phyloP scores from a whole-genome alignment of 1,140 invertebrate species.

The Odontomachus brunneus region DNA sequence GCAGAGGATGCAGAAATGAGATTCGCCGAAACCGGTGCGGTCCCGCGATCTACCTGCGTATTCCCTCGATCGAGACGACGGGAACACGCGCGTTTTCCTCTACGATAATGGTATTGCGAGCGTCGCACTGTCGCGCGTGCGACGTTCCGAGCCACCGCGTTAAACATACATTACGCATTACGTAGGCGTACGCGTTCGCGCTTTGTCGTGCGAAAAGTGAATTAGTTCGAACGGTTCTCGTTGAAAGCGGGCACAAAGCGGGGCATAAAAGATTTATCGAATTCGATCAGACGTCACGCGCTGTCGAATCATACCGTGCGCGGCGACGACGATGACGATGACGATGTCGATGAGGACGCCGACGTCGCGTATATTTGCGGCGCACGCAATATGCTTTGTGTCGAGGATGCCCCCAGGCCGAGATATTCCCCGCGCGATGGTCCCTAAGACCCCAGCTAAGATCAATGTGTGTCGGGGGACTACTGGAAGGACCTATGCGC shows the following conservation, averaged over 20 bases:
- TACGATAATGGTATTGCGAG: not conserved
- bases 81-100: too few relatives aligned
- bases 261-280: constrained; percentile 40
- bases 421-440: constrained; percentile 63
- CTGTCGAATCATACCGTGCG: constrained; percentile 56
- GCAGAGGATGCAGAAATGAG: too few relatives aligned
- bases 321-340: not conserved
- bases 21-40: not conserved
- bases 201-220: constrained; percentile 53
- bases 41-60: too few relatives aligned
- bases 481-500: constrained; percentile 71
- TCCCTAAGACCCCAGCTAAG: constrained; percentile 52
- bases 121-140: not conserved
- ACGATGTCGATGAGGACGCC: too few relatives aligned
- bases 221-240: constrained; percentile 61
- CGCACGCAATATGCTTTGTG: constrained; percentile 78
- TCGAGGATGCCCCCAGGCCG: constrained; percentile 61
- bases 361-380: constrained; percentile 57
- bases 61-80: too few relatives aligned
- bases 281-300: constrained; percentile 57
- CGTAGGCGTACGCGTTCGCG: not conserved
- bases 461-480: constrained; percentile 62
- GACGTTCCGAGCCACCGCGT: not conserved
- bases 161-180: constrained; percentile 27
- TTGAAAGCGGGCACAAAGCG: constrained; percentile 59